A percentile compares a stretch with the other conserved stretches of the same genome.
Conservation (phyloP, 2,888 invertebrate species). For the Phorcus lineatus region DNA sequence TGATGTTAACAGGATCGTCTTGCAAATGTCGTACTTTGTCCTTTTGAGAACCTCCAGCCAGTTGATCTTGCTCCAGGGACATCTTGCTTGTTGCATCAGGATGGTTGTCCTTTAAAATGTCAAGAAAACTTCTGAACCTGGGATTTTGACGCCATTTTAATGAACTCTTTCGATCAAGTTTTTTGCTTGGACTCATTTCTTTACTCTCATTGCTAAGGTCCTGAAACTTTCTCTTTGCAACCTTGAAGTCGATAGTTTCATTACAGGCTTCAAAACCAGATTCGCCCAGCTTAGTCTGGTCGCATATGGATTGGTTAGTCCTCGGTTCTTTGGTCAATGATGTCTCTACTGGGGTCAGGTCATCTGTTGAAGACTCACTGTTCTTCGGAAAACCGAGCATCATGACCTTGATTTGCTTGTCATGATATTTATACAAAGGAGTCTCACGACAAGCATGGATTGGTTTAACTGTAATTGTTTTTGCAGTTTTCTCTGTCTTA, state of each 20-base stretch:
- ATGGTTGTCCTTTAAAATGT: slow-evolving; percentile 7
- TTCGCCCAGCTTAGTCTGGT: no score
- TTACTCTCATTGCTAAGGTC: not conserved
- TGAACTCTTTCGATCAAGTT: not conserved
- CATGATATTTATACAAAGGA: not conserved
- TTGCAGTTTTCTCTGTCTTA: not conserved
- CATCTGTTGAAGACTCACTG: not conserved
- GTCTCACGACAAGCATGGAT: not conserved
- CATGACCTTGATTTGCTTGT: not conserved
- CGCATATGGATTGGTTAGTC: no score
- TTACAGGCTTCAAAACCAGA: not conserved
- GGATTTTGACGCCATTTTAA: not conserved
- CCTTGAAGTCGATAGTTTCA: not conserved
- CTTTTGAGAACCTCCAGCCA: no score
- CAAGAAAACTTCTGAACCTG: not conserved
- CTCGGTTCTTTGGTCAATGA: no score
- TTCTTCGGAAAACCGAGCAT: not conserved
- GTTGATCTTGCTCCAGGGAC: not conserved
- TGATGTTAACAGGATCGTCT: not conserved
- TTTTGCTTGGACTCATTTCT: not conserved
- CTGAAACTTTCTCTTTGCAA: slow-evolving; percentile 1
- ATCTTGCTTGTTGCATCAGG: not conserved
- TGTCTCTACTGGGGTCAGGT: not conserved
- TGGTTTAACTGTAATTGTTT: not conserved
- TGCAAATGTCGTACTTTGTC: not conserved